phyloP scores from a whole-genome alignment of 2,113 vertebrate genomes.

The Hiodon tergisus region DNA sequence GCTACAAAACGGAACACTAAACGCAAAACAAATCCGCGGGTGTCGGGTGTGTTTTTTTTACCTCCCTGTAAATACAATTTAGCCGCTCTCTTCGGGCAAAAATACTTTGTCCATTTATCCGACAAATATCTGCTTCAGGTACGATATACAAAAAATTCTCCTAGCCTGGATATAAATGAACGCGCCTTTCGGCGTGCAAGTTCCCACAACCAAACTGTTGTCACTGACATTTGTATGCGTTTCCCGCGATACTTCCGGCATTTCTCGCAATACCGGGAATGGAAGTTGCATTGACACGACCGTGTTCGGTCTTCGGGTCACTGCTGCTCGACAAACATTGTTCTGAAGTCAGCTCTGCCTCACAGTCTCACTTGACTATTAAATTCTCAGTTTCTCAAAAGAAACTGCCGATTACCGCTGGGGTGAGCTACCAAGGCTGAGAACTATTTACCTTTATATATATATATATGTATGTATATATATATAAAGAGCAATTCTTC shows the following conservation, averaged over 20 bases:
- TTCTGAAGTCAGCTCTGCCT: slow-evolving; percentile 3
- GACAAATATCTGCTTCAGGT: no score
- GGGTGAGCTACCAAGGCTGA: not conserved
- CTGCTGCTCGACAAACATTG: not conserved
- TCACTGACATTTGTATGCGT: no score
- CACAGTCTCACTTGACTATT: not conserved
- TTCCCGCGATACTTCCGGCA: no score
- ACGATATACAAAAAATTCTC: no score
- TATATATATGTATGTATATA: not conserved
- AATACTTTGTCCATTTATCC: no score
- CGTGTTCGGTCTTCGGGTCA: not conserved
- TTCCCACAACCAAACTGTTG: no score
- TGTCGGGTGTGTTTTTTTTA: not conserved
- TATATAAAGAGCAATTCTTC: slow-evolving; percentile 11
- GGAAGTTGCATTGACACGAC: no score
- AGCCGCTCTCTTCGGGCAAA: not conserved
- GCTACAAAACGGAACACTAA: slow-evolving; percentile 17
- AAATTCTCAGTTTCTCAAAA: not conserved
- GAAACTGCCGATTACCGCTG: not conserved
- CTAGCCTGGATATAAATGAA: no score
- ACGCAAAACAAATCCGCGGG: slow-evolving; percentile 2
- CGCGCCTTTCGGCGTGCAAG: no score
- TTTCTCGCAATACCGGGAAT: no score
- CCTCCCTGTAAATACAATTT: not conserved
- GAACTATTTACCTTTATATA: no score